Evolutionary conservation across 2,113 vertebrate genomes (phyloP), one percentile per base, ranked within the genome.

Genomic region (Lepidothrix coronata): DNA sequence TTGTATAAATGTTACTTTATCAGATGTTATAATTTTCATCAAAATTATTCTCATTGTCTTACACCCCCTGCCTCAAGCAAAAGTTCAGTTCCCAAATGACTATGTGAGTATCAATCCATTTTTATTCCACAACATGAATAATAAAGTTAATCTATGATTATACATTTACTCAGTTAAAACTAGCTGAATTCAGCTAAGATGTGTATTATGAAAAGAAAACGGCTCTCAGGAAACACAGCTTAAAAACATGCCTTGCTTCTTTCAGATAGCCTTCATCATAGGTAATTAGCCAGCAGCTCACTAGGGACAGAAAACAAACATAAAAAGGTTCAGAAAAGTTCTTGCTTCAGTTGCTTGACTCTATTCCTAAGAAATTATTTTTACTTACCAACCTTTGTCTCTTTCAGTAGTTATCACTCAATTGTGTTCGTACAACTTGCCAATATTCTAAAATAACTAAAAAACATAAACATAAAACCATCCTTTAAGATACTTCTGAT

Each of bases 121-220:
- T 19, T 65, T 83, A 46, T 67, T 90, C 46, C 58, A 85, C 66
- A 33, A 61, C 57, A 74, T 39, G 49, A 82, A 92, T 75, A 86
- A 89, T 58, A 37, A 85, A 85, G 20, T 39, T 85, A 88, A 86
- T 76, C 44, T 94, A 68, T 23, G 14, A 46, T 72, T 87, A 74
- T 70, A 86, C 55, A 63, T 58, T 87, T 92, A 79, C 19, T 74
- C 31, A 49, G 61, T 87, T 89, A 94, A 92, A 92, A 91, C 75
- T 75, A 49, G 41, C n/a, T 59, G 61, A 95, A 90, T 61, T 80
- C 49, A 72, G 35, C 55, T 62, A 62, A 68, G 48, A 59, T 30
- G 7, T 41, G 28, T 62, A 31, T 77, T 67, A 78, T 54, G 57
- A 72, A 87, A 95, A 75, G 30, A 88, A 94, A 96, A 91, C 0